Evolutionary conservation across 2,113 vertebrate genomes (phyloP).

Genomic region (Lepisosteus oculatus): DNA sequence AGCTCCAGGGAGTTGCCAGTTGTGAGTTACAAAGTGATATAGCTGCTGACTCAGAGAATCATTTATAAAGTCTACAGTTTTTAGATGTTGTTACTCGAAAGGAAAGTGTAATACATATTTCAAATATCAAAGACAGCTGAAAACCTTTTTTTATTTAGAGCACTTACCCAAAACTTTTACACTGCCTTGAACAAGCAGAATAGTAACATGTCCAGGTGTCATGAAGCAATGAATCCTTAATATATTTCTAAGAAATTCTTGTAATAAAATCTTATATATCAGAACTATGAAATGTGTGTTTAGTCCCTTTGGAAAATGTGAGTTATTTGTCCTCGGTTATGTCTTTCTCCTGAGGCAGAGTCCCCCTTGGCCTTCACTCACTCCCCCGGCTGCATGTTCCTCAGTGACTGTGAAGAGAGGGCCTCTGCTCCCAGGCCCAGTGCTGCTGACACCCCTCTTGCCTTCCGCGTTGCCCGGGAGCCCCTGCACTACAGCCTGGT

Average conservation of each 20-base stretch:
- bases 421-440: neutral
- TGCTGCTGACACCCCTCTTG: slow-evolving; percentile 46
- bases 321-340: neutral
- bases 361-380: slow-evolving; percentile 74
- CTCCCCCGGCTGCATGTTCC: slow-evolving; percentile 67
- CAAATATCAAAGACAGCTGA: too few species aligned
- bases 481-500: slow-evolving; percentile 75
- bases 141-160: too few species aligned
- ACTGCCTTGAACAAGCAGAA: too few species aligned
- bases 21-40: too few species aligned
- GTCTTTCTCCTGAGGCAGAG: slow-evolving; percentile 48
- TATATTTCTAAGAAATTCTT: neutral
- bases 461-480: slow-evolving; percentile 65
- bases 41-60: too few species aligned
- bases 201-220: too few species aligned
- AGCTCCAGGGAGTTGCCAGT: too few species aligned
- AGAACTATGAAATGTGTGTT: neutral
- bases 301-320: too few species aligned
- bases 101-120: too few species aligned
- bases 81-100: too few species aligned
- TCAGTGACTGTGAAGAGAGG: slow-evolving; percentile 58
- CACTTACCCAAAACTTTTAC: too few species aligned
- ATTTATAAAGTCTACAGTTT: too few species aligned
- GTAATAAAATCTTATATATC: neutral
- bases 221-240: neutral